Percentiles rank a stretch among this genome's conserved stretches.
Conservation (phyloP, 2,113 vertebrate species). For the Pluvialis apricaria region DNA sequence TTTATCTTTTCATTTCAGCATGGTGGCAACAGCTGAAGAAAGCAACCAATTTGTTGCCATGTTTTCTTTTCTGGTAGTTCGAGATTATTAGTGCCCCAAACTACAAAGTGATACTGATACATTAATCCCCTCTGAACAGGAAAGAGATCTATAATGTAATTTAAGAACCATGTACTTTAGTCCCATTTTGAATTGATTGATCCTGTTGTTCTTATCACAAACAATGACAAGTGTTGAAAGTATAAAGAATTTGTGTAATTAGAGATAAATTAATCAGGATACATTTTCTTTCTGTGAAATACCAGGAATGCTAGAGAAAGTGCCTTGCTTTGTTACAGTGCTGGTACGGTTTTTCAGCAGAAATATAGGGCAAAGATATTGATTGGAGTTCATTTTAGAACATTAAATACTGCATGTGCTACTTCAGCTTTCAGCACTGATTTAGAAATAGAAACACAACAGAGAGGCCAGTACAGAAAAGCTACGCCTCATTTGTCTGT, state of each 20-base stretch:
- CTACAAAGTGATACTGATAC: constrained; percentile 16
- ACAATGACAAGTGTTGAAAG: constrained; percentile 16
- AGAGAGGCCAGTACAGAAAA: not conserved
- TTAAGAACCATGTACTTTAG: constrained; percentile 35
- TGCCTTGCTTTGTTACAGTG: not conserved
- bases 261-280: constrained; percentile 40
- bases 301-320: not conserved
- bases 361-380: not conserved
- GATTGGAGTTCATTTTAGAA: not conserved
- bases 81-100: constrained; percentile 44
- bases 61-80: constrained; percentile 42
- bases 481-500: not conserved
- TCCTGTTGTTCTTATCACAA: constrained; percentile 26
- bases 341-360: not conserved
- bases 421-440: not conserved
- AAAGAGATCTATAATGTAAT: constrained; percentile 50
- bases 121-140: constrained; percentile 42
- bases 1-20: constrained; percentile 23
- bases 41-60: constrained; percentile 1
- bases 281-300: constrained; percentile 29
- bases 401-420: constrained; percentile 29
- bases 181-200: constrained; percentile 43
- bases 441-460: constrained; percentile 26
- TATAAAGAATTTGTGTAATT: constrained; percentile 25
- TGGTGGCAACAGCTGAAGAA: constrained; percentile 9